A percentile compares a stretch with the other conserved stretches of the same genome.
Evolutionary conservation across 2,113 vertebrate genomes (phyloP).

Genomic region (Paraplagusia blochii): DNA sequence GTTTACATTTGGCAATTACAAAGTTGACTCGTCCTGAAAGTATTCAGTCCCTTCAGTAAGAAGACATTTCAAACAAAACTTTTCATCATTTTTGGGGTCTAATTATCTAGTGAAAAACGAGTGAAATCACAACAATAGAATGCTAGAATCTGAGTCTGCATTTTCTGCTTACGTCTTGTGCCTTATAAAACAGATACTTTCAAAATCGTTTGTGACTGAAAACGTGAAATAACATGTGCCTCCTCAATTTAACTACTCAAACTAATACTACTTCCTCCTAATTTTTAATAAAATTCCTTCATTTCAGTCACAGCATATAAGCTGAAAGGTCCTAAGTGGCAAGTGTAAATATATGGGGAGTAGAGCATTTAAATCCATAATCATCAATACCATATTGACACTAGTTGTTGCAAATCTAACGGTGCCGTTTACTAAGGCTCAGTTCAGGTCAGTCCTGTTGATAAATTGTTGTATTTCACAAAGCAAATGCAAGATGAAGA

Average conservation of each 20-base stretch:
- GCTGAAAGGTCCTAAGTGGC: no score
- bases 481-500: no score
- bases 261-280: no score
- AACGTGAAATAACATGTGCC: conserved; percentile 34
- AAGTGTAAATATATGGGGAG: no score
- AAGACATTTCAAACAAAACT: conserved; percentile 20
- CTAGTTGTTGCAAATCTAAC: no score
- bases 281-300: no score
- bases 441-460: no score
- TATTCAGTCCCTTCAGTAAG: conserved; percentile 37
- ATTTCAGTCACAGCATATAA: no score
- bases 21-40: conserved; percentile 42
- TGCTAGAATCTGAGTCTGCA: conserved; percentile 19
- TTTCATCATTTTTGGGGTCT: conserved; percentile 14
- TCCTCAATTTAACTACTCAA: conserved; percentile 12
- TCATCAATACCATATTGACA: no score
- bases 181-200: conserved; percentile 25
- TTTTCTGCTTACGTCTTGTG: conserved; percentile 26
- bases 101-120: conserved; percentile 14
- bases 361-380: no score
- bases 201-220: conserved; percentile 18
- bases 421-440: no score
- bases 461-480: no score
- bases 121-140: conserved; percentile 18
- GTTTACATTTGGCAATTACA: conserved; percentile 60